Base-by-base conservation (phyloP, 2,113 vertebrate genomes). In the Numenius arquata region DNA sequence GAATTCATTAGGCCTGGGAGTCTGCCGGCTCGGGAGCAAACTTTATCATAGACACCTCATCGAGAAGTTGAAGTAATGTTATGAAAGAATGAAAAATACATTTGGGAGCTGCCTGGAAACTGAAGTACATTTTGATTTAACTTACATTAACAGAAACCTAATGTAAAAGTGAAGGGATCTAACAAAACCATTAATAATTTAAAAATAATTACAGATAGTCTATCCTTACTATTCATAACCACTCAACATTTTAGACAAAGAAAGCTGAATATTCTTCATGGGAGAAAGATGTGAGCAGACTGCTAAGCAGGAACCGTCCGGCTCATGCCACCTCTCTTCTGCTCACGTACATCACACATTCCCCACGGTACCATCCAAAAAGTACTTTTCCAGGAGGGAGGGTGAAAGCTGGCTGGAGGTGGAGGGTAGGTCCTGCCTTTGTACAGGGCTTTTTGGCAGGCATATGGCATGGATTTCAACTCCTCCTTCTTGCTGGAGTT, bases 161-260 rank as follows among this genome's bases (percentile, higher is more conserved):
- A 98, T 98, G 97, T 98, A 98, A 97, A 98, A 98, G 97, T 96
- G 97, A 97, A 96, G 95, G 96, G 97, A 97, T 98, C 97, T 98
- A 98, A 98, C 98, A 98, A 98, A 98, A 98, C 96, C 96, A 98
- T 98, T 98, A 98, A 98, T 98, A 98, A 98, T 98, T 98, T 97
- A 98, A 98, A 98, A 98, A 98, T 98, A 98, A 98, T 98, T 98
- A 98, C 97, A 97, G 98, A 98, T 98, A 96, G 97, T 95, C 98
- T 98, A 95, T 97, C 96, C 97, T 98, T 97, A 96, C 98, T 98
- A 97, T 98, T 98, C 98, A 98, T 97, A 98, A 97, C 97, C 97
- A 97, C 97, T 98, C 98, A 98, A 97, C 96, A 97, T 97, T 98
- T 98, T 97, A 98, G 98, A 98, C 97, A 98, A 98, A 98, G 98